Percentiles rank a stretch among this genome's conserved stretches.
phyloP scores from a whole-genome alignment of 2,113 vertebrate species.

The Benitochromis conjunctus region DNA sequence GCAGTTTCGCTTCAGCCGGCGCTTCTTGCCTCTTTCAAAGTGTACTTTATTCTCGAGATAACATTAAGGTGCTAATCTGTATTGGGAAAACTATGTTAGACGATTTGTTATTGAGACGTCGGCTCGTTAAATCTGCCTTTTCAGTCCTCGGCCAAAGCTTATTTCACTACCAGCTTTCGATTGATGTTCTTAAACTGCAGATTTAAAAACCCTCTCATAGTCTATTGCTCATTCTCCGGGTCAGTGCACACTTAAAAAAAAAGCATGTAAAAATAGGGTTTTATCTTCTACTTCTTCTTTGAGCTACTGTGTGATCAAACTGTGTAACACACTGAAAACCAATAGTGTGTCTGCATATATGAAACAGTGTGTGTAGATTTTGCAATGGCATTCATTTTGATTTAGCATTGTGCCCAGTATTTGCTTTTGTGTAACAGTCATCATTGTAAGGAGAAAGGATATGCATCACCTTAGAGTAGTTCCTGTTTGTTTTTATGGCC shows the following conservation, averaged over 20 bases:
- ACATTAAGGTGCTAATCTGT: not conserved
- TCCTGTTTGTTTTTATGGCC: slow-evolving; percentile 54
- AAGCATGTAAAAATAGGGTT: not conserved
- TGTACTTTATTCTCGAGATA: not conserved
- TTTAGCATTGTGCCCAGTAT: not conserved
- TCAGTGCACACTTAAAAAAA: not conserved
- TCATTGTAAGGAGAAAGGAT: slow-evolving; percentile 17
- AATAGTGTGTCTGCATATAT: not conserved
- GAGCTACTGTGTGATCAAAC: not conserved
- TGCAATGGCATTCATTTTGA: not conserved
- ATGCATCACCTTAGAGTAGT: slow-evolving; percentile 17
- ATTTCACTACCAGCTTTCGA: not conserved
- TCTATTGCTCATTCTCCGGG: slow-evolving; percentile 5
- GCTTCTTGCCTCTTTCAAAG: not conserved
- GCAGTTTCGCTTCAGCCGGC: not conserved
- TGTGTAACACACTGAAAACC: not conserved
- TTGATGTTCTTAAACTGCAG: slow-evolving; percentile 18
- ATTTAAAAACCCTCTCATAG: slow-evolving; percentile 18
- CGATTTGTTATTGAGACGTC: not conserved
- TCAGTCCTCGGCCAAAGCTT: slow-evolving; percentile 3
- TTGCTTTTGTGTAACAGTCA: slow-evolving; percentile 30
- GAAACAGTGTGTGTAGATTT: not conserved
- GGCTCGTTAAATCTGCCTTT: slow-evolving; percentile 5
- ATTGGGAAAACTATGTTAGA: not conserved
- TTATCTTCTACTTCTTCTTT: not conserved